Evolutionary conservation across 1,140 invertebrate species (phyloP).

Genomic region (Subanguina moxae): DNA sequence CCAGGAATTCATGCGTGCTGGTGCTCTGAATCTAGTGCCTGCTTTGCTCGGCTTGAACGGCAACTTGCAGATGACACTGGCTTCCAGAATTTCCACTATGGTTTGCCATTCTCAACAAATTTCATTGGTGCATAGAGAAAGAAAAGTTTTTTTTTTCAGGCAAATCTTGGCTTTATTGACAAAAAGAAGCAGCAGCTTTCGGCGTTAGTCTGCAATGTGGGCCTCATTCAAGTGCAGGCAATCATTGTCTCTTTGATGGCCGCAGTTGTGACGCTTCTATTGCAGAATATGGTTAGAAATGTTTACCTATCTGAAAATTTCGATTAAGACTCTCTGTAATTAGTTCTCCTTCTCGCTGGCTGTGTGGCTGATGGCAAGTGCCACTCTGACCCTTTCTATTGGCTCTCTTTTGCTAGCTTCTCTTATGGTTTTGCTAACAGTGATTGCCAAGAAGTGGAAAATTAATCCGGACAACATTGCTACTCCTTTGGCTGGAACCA

Average conservation of each 20-base stretch:
- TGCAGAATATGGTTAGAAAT: slow-evolving; percentile 29
- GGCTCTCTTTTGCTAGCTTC: slow-evolving; percentile 61
- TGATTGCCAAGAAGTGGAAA: neutral
- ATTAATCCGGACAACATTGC: slow-evolving; percentile 54
- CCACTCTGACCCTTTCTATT: slow-evolving; percentile 73
- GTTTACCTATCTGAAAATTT: too few relatives aligned
- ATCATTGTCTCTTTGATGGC: slow-evolving; percentile 36
- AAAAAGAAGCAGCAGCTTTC: slow-evolving; percentile 17
- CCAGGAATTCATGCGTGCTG: slow-evolving; percentile 63
- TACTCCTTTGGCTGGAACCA: slow-evolving; percentile 44
- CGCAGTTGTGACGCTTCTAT: slow-evolving; percentile 21
- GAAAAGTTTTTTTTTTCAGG: slow-evolving; percentile 1
- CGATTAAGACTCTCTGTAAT: too few relatives aligned
- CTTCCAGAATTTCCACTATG: slow-evolving; percentile 35
- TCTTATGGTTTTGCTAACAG: slow-evolving; percentile 29
- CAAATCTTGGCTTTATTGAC: slow-evolving; percentile 36
- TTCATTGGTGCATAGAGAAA: too few relatives aligned
- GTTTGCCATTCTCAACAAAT: slow-evolving; percentile 11
- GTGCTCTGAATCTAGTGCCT: slow-evolving; percentile 87
- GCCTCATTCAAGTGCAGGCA: slow-evolving; percentile 57
- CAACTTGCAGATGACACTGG: slow-evolving; percentile 80
- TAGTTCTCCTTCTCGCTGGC: slow-evolving; percentile 28
- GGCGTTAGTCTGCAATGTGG: slow-evolving; percentile 28
- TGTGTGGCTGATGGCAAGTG: slow-evolving; percentile 26
- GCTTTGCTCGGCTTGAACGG: slow-evolving; percentile 87